phyloP scores from a whole-genome alignment of 1,140 invertebrate genomes.

The Streblospio benedicti region DNA sequence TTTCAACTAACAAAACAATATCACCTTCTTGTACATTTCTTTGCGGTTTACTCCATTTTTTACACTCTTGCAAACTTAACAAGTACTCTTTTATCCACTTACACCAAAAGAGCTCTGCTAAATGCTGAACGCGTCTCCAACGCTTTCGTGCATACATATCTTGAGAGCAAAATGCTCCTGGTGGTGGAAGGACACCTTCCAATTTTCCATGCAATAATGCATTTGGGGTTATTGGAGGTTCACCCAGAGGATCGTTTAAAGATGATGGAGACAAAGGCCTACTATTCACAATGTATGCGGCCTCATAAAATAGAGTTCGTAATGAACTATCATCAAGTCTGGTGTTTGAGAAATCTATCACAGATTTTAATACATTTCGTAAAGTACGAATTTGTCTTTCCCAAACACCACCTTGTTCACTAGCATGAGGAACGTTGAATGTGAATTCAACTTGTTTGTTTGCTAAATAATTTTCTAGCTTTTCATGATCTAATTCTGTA shows the following conservation, averaged over 20 bases:
- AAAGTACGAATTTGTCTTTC: slow-evolving; percentile 27
- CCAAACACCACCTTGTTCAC: slow-evolving; percentile 18
- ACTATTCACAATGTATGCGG: slow-evolving; percentile 21
- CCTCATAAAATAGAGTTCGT: slow-evolving; percentile 24
- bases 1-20: slow-evolving; percentile 9
- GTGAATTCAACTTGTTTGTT: slow-evolving; percentile 10
- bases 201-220: slow-evolving; percentile 10
- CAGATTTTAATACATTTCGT: slow-evolving; percentile 22
- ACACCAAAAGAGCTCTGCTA: slow-evolving; percentile 24
- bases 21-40: slow-evolving; percentile 8
- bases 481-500: slow-evolving; percentile 1
- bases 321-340: neutral
- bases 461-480: neutral
- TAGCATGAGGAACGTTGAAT: slow-evolving; percentile 11
- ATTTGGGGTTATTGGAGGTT: slow-evolving; percentile 18
- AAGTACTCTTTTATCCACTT: slow-evolving; percentile 22
- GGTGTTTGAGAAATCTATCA: slow-evolving; percentile 6
- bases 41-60: slow-evolving; percentile 16
- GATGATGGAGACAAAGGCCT: slow-evolving; percentile 13
- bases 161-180: slow-evolving; percentile 1
- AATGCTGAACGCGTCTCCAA: slow-evolving; percentile 22
- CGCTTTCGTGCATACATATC: slow-evolving; percentile 11
- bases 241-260: slow-evolving; percentile 17
- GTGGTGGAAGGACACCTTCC: neutral
- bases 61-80: slow-evolving; percentile 14